Base-by-base conservation (phyloP, 2,888 invertebrate genomes). In the Balanococcus diminutus region DNA sequence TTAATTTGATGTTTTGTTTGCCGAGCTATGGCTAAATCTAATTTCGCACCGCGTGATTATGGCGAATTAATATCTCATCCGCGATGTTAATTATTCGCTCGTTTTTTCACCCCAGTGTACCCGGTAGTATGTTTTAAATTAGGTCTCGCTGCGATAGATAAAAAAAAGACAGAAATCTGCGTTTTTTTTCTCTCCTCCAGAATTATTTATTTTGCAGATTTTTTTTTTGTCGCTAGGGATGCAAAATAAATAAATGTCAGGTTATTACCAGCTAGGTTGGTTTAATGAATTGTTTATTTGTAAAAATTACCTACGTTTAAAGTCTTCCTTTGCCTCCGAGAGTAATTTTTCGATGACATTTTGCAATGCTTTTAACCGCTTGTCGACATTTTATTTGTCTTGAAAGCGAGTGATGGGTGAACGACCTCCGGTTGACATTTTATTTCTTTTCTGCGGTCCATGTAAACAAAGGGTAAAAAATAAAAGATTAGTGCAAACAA, bases 1-100 rank as follows among this genome's bases (percentile, higher is more conserved):
- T 67, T 67, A 67, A 67, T 67, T 67, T 67, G 67, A 67, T 67
- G 67, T 67, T 67, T 67, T 67, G 67, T 67, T 67, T 67, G 28
- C 67, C 67, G 67, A 67, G 28, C 67, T 28, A 28, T 67, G 67
- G 67, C 16, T 67, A 67, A 67, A 67, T 28, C 67, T 67, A 67
- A 67, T 67, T 67, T 67, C 25, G 67, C 67, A 67, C 67, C 67
- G 67, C 67, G 14, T 67, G 67, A 67, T 67, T 28, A 67, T 67
- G 14, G 67, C 67, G 67, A 67, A 67, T 67, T 67, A 67, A 67
- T 67, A 67, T 67, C 67, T 67, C 67, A 67, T 67, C 28, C 28
- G 67, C 67, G 67, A 67, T 67, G 67, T 67, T 67, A 67, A 67
- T 67, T 67, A 67, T 67, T 67, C 25, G 67, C 67, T 67, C 67